These are phyloP conservation scores for Notocelia uddmanniana DNA, from an alignment of 2,888 invertebrate species.

Conservation along the genomic window DNA sequence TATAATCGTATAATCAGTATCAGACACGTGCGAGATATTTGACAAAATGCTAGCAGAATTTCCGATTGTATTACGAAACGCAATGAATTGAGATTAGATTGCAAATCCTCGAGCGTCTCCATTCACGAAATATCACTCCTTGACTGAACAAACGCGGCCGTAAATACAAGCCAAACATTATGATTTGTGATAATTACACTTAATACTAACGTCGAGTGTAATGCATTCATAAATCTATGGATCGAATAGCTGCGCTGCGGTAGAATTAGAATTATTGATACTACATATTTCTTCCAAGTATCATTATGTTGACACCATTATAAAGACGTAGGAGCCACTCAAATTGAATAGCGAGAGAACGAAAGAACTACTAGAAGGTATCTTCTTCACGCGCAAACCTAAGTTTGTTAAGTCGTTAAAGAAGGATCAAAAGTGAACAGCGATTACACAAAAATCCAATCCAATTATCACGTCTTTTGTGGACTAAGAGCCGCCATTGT, in stretches of 20 bases:
- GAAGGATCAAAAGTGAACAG: slow-evolving; percentile 73
- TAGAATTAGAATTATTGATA: slow-evolving; percentile 51
- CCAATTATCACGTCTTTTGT: slow-evolving; percentile 81
- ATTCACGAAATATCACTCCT: slow-evolving; percentile 61
- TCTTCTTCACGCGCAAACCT: slow-evolving; percentile 53
- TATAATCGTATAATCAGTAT: slow-evolving; percentile 48
- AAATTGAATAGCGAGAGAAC: slow-evolving; percentile 17
- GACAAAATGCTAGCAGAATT: slow-evolving; percentile 28
- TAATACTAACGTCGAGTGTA: slow-evolving; percentile 63
- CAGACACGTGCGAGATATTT: slow-evolving; percentile 45
- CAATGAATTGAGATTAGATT: slow-evolving; percentile 45
- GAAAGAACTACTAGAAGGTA: slow-evolving; percentile 11
- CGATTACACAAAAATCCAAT: slow-evolving; percentile 77
- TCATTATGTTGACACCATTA: slow-evolving; percentile 46
- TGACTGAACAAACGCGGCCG: slow-evolving; percentile 55
- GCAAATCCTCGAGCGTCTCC: slow-evolving; percentile 38
- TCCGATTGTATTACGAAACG: slow-evolving; percentile 37
- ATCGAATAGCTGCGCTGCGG: slow-evolving; percentile 54
- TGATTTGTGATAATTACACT: slow-evolving; percentile 75
- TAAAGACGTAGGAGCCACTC: slow-evolving; percentile 32
- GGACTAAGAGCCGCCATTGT: slow-evolving; percentile 81
- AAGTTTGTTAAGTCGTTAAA: slow-evolving; percentile 63
- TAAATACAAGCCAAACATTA: slow-evolving; percentile 67
- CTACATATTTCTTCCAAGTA: slow-evolving; percentile 29
- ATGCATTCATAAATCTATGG: slow-evolving; percentile 60